phyloP scores from a whole-genome alignment of 2,797 vertebrate species.

The Anisognathus igniventris region DNA sequence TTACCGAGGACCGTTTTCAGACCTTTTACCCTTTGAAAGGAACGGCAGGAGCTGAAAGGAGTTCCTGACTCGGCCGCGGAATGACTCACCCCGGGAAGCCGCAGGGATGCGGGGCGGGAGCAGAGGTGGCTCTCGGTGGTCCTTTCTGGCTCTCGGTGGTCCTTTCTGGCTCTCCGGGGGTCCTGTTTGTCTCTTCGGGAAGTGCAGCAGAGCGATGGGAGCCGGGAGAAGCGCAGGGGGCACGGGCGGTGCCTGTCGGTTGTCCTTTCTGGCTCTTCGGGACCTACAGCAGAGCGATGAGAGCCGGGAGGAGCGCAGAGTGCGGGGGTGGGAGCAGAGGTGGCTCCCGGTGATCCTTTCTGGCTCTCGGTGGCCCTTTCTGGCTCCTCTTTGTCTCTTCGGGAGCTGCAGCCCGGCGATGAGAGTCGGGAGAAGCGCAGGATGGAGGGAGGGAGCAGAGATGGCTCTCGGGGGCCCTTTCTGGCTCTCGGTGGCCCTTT shows the following conservation, averaged over 20 bases:
- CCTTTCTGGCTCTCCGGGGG: too few species aligned
- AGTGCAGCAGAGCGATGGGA: too few species aligned
- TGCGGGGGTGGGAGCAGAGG: not conserved
- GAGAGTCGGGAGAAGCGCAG: not conserved
- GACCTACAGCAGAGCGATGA: not conserved
- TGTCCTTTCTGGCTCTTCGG: too few species aligned
- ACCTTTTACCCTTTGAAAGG: not conserved
- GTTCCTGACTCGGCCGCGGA: fast-evolving
- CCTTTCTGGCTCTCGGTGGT: too few species aligned
- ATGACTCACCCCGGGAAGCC: not conserved
- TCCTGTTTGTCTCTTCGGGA: not conserved
- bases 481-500: too few species aligned
- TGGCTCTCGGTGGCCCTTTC: too few species aligned
- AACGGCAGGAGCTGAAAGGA: fast-evolving
- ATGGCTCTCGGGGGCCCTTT: too few species aligned
- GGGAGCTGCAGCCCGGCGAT: not conserved
- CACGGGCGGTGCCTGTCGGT: too few species aligned
- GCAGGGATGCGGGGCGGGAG: not conserved
- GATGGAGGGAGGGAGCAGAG: not conserved
- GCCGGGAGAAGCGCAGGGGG: not conserved
- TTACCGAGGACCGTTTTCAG: not conserved
- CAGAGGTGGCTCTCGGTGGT: not conserved
- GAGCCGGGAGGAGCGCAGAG: not conserved
- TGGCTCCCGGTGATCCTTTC: fast-evolving
- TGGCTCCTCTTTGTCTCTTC: too few species aligned